Evolutionary conservation across 2,113 vertebrate genomes (phyloP).

Genomic region (Vireo altiloquus): DNA sequence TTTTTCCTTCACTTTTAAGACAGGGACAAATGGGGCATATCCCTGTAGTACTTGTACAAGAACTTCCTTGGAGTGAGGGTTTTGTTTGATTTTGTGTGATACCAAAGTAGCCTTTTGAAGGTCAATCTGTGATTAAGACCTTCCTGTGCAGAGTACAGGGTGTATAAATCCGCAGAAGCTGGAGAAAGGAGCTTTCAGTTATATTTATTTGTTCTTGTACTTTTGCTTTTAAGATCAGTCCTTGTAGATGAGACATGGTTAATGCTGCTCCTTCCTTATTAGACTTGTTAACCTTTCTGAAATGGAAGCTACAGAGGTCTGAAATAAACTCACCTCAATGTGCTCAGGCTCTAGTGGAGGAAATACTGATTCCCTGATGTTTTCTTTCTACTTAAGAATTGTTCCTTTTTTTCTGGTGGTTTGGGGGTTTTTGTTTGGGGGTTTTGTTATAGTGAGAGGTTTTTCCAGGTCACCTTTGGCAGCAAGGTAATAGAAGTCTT

Average conservation of each 20-base stretch:
- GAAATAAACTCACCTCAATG: background rate
- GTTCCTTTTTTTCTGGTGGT: background rate
- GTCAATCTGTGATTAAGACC: background rate
- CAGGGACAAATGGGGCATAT: background rate
- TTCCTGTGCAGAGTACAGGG: background rate
- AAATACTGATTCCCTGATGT: background rate
- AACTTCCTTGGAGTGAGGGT: background rate
- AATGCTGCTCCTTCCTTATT: background rate
- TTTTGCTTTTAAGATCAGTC: background rate
- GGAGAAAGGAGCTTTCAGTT: background rate
- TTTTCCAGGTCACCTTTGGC: fast-evolving
- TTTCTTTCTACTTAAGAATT: background rate
- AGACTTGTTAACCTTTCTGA: background rate
- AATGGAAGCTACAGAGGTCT: background rate
- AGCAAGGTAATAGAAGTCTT: background rate
- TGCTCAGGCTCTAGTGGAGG: background rate
- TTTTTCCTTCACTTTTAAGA: background rate
- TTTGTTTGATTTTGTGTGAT: background rate
- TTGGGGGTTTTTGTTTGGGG: background rate
- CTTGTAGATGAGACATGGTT: background rate
- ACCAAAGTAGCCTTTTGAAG: background rate
- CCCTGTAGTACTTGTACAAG: background rate
- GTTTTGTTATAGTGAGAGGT: background rate
- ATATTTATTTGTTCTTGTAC: background rate
- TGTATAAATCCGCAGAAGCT: background rate